Evolutionary conservation across 2,113 vertebrate species (phyloP).

Genomic region (Scopus umbretta): DNA sequence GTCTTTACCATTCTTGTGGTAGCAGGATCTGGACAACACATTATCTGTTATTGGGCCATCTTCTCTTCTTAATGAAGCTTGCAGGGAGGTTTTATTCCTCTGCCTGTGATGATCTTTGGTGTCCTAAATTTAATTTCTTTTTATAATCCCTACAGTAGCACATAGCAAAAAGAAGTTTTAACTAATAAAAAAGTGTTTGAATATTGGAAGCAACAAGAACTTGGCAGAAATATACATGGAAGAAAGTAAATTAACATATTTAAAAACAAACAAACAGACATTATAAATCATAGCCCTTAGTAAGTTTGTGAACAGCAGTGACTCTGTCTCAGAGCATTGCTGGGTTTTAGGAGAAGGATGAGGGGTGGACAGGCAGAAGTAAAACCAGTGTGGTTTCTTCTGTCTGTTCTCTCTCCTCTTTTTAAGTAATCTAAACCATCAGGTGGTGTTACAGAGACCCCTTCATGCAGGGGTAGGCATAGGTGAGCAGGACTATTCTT

Average conservation of each 20-base stretch:
- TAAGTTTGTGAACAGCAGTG: background rate
- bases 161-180: background rate
- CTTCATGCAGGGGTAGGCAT: background rate
- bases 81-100: background rate
- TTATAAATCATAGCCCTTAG: background rate
- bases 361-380: background rate
- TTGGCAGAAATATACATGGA: background rate
- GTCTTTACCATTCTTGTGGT: background rate
- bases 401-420: background rate
- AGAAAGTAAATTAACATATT: background rate
- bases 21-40: background rate
- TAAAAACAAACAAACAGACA: background rate
- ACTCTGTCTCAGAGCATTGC: background rate
- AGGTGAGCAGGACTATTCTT: fast-evolving
- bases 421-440: background rate
- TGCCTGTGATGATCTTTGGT: background rate
- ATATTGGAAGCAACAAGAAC: background rate
- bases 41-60: background rate
- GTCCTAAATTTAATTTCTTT: constrained; percentile 11
- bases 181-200: background rate
- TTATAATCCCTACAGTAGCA: background rate
- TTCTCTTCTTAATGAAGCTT: constrained; percentile 2
- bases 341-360: background rate
- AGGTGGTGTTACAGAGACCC: background rate
- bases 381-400: background rate